phyloP scores from a whole-genome alignment of 2,797 vertebrate genomes.

The Rhodeus uyekii region DNA sequence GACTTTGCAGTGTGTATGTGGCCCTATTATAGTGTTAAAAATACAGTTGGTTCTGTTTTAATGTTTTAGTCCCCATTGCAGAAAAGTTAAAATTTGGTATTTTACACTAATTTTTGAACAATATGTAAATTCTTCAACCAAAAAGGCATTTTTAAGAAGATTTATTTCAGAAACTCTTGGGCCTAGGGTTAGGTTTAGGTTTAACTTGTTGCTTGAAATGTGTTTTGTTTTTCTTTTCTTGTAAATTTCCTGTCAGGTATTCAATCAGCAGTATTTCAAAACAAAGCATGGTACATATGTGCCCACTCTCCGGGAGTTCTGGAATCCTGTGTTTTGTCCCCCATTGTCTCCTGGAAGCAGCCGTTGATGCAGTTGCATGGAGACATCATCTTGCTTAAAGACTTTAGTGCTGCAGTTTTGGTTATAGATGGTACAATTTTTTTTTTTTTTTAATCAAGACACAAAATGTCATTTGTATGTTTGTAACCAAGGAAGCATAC shows the following conservation, averaged over 20 bases:
- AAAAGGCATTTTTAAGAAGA: not conserved
- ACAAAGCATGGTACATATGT: constrained; percentile 79
- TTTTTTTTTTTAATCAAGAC: not conserved
- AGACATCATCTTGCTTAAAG: not conserved
- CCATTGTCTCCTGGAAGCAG: constrained; percentile 48
- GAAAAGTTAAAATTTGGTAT: not conserved
- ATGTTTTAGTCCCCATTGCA: not conserved
- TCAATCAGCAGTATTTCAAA: constrained; percentile 75
- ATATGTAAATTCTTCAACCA: not conserved
- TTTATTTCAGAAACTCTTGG: not conserved
- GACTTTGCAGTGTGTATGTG: not conserved
- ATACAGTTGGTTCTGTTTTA: not conserved
- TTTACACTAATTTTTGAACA: not conserved
- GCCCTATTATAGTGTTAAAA: not conserved
- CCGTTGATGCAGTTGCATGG: constrained; percentile 38
- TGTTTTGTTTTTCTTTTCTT: constrained; percentile 1
- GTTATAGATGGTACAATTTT: not conserved
- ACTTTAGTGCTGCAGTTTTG: constrained; percentile 3
- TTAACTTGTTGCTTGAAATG: not conserved
- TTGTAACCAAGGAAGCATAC: not conserved
- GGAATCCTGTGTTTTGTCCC: constrained; percentile 62
- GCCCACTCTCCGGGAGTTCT: constrained; percentile 79
- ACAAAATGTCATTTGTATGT: not conserved
- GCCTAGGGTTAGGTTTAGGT: not conserved
- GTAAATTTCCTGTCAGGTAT: constrained; percentile 68